phyloP scores from a whole-genome alignment of 2,113 vertebrate species.

The Equus przewalskii region DNA sequence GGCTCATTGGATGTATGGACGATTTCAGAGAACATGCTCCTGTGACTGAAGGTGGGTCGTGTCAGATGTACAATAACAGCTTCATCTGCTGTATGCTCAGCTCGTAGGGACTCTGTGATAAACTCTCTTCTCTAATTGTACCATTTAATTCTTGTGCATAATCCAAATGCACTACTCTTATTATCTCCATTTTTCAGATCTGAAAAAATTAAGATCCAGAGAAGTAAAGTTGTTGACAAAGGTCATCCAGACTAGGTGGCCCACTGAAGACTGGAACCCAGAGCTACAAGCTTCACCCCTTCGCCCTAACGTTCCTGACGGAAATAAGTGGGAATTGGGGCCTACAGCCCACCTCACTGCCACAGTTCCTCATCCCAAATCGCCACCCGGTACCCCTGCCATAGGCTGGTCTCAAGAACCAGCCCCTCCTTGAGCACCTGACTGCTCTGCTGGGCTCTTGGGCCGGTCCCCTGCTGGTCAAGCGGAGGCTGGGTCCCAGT shows the following conservation, averaged over 20 bases:
- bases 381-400: accelerated
- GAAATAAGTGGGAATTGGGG: too few relatives aligned
- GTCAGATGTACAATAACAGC: accelerated
- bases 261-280: not conserved
- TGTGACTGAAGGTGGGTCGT: accelerated
- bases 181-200: not conserved
- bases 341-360: too few relatives aligned
- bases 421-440: too few relatives aligned
- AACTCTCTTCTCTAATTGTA: not conserved
- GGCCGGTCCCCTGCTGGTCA: not conserved
- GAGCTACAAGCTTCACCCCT: accelerated
- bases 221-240: not conserved
- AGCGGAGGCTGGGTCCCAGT: not conserved
- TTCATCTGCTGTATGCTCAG: accelerated
- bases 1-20: accelerated
- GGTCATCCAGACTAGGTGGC: too few relatives aligned
- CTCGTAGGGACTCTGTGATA: not conserved
- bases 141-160: accelerated
- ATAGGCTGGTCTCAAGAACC: not conserved
- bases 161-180: accelerated
- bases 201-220: not conserved
- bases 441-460: not conserved
- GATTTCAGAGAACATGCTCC: accelerated
- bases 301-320: accelerated
- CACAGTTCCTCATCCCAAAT: too few relatives aligned